Percentiles rank a stretch among this genome's conserved stretches.
These are phyloP conservation scores for Drymonia ruficornis DNA, from an alignment of 2,888 invertebrate species.

Conservation along the genomic window DNA sequence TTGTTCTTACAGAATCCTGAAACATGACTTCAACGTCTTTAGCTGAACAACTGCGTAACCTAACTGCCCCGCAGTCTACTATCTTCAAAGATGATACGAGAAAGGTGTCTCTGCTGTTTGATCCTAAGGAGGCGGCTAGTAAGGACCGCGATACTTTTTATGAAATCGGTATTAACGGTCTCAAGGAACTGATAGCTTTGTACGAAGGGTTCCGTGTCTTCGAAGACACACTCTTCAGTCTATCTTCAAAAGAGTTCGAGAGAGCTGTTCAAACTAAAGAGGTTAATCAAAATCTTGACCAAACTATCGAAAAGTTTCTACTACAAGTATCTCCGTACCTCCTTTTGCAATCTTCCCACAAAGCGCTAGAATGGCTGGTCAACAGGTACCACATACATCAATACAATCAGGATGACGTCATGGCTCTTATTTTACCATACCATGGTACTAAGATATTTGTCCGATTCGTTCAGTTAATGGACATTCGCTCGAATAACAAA, in stretches of 20 bases:
- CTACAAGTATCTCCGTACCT: slow-evolving; percentile 94
- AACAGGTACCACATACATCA: slow-evolving; percentile 94
- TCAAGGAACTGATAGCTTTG: slow-evolving; percentile 91
- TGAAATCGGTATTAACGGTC: slow-evolving; percentile 93
- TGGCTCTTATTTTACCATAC: slow-evolving; percentile 94
- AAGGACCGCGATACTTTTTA: slow-evolving; percentile 94
- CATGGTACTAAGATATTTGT: slow-evolving; percentile 97
- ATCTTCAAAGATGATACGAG: slow-evolving; percentile 87
- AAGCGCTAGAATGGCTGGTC: slow-evolving; percentile 98
- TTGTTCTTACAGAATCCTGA: slow-evolving; percentile 12
- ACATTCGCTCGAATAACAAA: slow-evolving; percentile 86
- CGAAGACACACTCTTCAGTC: slow-evolving; percentile 90
- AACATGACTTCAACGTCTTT: slow-evolving; percentile 87
- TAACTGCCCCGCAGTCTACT: slow-evolving; percentile 91
- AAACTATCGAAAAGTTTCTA: slow-evolving; percentile 91
- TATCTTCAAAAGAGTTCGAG: slow-evolving; percentile 91
- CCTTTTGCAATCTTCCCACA: slow-evolving; percentile 91
- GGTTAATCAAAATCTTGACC: slow-evolving; percentile 90
- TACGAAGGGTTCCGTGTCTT: slow-evolving; percentile 90
- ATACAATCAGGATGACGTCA: slow-evolving; percentile 92
- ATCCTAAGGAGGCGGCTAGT: slow-evolving; percentile 94
- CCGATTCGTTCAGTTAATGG: slow-evolving; percentile 90
- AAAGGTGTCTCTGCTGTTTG: slow-evolving; percentile 93
- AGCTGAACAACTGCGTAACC: slow-evolving; percentile 90
- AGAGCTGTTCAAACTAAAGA: slow-evolving; percentile 90